A percentile compares a stretch with the other conserved stretches of the same genome.
Conservation (phyloP, 2,113 vertebrate species). For the Dissostichus mawsoni region DNA sequence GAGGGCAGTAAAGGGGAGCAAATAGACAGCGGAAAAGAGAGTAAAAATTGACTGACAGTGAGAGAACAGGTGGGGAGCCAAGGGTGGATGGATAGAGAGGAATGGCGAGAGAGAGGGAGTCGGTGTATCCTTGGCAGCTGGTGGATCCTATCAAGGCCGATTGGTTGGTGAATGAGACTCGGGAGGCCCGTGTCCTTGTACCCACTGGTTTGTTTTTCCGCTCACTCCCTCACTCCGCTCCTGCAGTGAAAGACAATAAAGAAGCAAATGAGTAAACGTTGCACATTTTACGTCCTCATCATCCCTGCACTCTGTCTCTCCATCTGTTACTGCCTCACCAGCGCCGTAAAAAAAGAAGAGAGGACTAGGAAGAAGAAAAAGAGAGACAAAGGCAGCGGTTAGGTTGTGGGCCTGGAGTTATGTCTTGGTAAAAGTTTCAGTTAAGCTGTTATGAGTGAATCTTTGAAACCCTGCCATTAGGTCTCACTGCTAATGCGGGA, state of each 20-base stretch:
- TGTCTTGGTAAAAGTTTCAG: slow-evolving; percentile 39
- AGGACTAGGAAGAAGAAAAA: slow-evolving; percentile 8
- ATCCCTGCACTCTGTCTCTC: slow-evolving; percentile 77
- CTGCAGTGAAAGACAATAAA: slow-evolving; percentile 86
- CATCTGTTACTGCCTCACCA: slow-evolving; percentile 82
- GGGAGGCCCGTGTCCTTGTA: slow-evolving; percentile 91
- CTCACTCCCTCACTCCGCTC: slow-evolving; percentile 83
- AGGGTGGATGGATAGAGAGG: slow-evolving; percentile 60
- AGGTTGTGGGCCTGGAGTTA: slow-evolving; percentile 29
- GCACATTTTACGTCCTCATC: slow-evolving; percentile 92
- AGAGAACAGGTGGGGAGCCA: slow-evolving; percentile 68
- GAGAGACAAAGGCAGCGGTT: slow-evolving; percentile 28
- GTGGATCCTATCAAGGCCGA: slow-evolving; percentile 88
- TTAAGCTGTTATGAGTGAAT: slow-evolving; percentile 29
- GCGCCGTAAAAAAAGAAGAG: slow-evolving; percentile 53
- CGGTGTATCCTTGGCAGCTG: slow-evolving; percentile 88
- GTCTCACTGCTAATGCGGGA: not conserved
- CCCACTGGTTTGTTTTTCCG: slow-evolving; percentile 85
- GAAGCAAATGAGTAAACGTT: slow-evolving; percentile 81
- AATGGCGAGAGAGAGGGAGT: slow-evolving; percentile 69
- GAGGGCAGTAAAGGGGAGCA: slow-evolving; percentile 53
- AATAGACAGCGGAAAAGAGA: slow-evolving; percentile 70
- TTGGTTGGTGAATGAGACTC: slow-evolving; percentile 90
- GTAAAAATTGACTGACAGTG: slow-evolving; percentile 77
- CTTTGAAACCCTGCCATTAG: not conserved